These are phyloP conservation scores for Agapornis canus DNA, from an alignment of 2,797 vertebrate genomes.

Conservation along the genomic window DNA sequence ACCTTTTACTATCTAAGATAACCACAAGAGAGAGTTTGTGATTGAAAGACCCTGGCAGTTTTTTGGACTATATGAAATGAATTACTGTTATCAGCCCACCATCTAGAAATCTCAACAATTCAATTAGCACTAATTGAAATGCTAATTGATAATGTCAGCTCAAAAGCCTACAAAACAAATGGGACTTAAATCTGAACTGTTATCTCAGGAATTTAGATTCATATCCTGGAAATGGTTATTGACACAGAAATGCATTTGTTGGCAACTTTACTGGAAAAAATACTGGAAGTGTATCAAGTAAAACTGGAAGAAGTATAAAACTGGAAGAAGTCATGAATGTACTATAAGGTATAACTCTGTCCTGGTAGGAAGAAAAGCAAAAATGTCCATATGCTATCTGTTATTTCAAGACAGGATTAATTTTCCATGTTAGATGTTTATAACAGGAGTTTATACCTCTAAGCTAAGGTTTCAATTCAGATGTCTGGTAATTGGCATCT, in stretches of 20 bases:
- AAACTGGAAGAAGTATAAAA: not conserved
- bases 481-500: not conserved
- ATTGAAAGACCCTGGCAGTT: not conserved
- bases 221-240: slow-evolving; percentile 29
- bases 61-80: not conserved
- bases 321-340: not conserved
- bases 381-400: not conserved
- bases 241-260: slow-evolving; percentile 31
- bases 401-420: not conserved
- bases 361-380: not conserved
- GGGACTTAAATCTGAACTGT: slow-evolving; percentile 5
- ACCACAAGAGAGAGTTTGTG: not conserved
- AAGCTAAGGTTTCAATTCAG: not conserved
- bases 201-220: slow-evolving; percentile 23
- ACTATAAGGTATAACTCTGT: not conserved
- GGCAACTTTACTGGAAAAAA: not conserved
- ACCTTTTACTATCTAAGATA: not conserved
- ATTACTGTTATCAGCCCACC: not conserved
- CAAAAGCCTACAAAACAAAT: not conserved
- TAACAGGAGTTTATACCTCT: not conserved
- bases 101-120: slow-evolving; percentile 34
- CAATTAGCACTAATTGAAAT: slow-evolving; percentile 47
- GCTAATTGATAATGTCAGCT: slow-evolving; percentile 44
- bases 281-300: not conserved
- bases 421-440: not conserved